A percentile compares a stretch with the other conserved stretches of the same genome.
Evolutionary conservation across 2,888 invertebrate species (phyloP).

Genomic region (Priapulus caudatus): DNA sequence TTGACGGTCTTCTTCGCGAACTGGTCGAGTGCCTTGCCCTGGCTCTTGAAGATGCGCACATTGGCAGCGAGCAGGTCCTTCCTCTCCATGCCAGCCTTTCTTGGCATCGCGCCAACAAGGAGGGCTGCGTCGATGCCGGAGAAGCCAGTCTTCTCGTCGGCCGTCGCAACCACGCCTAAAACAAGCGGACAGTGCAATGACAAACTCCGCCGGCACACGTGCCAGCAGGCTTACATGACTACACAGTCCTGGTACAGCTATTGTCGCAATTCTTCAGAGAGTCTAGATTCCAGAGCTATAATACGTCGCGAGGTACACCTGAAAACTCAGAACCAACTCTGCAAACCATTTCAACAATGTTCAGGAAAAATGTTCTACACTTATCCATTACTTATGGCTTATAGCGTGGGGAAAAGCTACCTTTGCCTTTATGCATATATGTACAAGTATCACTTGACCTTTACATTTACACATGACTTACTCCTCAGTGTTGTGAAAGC

Average conservation of each 20-base stretch:
- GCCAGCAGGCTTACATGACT: too few species aligned
- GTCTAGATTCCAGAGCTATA: neutral
- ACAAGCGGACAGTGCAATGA: too few species aligned
- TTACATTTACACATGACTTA: too few species aligned
- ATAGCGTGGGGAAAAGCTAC: too few species aligned
- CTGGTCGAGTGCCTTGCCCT: constrained; percentile 83
- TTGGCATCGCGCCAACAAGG: constrained; percentile 94
- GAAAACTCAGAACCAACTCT: constrained; percentile 7
- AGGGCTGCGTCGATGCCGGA: constrained; percentile 91
- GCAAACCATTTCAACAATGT: constrained; percentile 6
- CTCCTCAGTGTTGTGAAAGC: too few species aligned
- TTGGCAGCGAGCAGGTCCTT: constrained; percentile 94
- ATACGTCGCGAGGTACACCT: neutral
- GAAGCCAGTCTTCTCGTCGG: constrained; percentile 80
- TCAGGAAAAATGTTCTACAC: constrained; percentile 2
- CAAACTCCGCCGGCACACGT: too few species aligned
- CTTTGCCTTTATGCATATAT: too few species aligned
- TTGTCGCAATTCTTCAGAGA: neutral
- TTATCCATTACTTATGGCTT: too few species aligned
- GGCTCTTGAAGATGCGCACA: constrained; percentile 93
- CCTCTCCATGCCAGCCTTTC: constrained; percentile 94
- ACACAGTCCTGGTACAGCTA: neutral
- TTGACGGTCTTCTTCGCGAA: constrained; percentile 83
- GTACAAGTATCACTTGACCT: too few species aligned
- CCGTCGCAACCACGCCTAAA: constrained; percentile 65